A percentile compares a stretch with the other conserved stretches of the same genome.
Evolutionary conservation across 2,797 vertebrate species (phyloP).

Genomic region (Novumbra hubbsi): DNA sequence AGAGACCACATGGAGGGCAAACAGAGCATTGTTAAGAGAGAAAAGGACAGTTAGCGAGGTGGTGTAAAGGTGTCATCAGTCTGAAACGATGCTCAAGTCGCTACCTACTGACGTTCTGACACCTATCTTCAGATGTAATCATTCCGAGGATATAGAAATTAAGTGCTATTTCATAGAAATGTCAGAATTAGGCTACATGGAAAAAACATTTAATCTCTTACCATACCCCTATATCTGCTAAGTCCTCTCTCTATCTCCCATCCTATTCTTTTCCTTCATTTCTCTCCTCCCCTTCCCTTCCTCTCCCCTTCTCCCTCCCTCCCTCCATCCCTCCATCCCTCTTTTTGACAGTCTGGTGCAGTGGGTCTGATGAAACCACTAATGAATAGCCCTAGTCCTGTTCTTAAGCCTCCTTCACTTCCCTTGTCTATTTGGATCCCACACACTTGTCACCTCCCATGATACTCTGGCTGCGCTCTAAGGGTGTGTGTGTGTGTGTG

Average conservation of each 20-base stretch:
- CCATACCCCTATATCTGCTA: neutral
- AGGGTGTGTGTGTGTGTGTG: neutral
- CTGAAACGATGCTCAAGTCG: neutral
- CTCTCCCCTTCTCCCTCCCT: neutral
- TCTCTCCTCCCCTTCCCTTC: neutral
- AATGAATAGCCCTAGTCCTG: constrained; percentile 15
- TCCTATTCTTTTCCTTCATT: no score
- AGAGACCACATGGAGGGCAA: neutral
- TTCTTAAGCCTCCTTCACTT: constrained; percentile 54
- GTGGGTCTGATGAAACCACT: neutral
- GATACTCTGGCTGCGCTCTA: constrained; percentile 50
- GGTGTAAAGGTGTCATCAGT: neutral
- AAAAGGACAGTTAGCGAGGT: neutral
- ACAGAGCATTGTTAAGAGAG: neutral
- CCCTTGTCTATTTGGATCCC: constrained; percentile 55
- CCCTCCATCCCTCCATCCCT: constrained; percentile 17
- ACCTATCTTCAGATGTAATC: neutral
- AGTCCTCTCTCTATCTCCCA: neutral
- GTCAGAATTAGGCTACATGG: neutral
- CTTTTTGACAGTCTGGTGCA: constrained; percentile 55
- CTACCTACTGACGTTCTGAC: neutral
- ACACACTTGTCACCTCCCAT: constrained; percentile 64
- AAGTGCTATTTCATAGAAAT: neutral
- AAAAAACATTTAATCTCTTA: neutral
- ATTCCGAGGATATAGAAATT: neutral